Percentiles rank a stretch among this genome's conserved stretches.
phyloP scores from a whole-genome alignment of 1,140 invertebrate species.

The Apis dorsata region DNA sequence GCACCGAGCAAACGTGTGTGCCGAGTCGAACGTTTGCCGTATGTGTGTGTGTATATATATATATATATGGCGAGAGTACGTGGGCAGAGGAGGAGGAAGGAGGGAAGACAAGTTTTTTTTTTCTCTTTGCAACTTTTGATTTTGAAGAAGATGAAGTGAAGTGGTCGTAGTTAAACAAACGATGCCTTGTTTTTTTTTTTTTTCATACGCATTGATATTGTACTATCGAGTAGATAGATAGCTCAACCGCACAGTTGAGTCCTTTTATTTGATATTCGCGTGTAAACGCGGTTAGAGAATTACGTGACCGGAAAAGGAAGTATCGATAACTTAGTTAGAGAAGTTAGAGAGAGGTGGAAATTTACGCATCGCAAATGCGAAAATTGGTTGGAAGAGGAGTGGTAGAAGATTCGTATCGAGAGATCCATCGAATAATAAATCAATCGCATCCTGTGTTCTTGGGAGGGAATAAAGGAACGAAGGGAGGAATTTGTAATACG shows the following conservation, averaged over 20 bases:
- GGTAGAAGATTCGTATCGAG: background rate
- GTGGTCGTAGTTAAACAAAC: no score
- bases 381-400: background rate
- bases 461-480: background rate
- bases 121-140: no score
- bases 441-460: background rate
- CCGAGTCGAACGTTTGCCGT: slow-evolving; percentile 29
- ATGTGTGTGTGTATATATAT: background rate
- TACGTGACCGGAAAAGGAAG: slow-evolving; percentile 24
- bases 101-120: background rate
- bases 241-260: background rate
- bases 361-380: slow-evolving; percentile 4
- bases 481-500: background rate
- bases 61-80: slow-evolving; percentile 40
- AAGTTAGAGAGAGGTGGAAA: background rate
- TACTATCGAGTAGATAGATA: background rate
- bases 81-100: slow-evolving; percentile 35
- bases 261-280: slow-evolving; percentile 15
- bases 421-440: background rate
- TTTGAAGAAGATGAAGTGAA: no score
- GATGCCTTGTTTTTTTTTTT: no score
- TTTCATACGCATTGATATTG: no score
- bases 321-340: slow-evolving; percentile 19
- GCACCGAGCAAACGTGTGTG: slow-evolving; percentile 18
- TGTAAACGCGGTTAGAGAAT: slow-evolving; percentile 1